Evolutionary conservation across 1,140 invertebrate genomes (phyloP), one percentile per base, ranked within the genome.

Genomic region (Diorhabda elongata): DNA sequence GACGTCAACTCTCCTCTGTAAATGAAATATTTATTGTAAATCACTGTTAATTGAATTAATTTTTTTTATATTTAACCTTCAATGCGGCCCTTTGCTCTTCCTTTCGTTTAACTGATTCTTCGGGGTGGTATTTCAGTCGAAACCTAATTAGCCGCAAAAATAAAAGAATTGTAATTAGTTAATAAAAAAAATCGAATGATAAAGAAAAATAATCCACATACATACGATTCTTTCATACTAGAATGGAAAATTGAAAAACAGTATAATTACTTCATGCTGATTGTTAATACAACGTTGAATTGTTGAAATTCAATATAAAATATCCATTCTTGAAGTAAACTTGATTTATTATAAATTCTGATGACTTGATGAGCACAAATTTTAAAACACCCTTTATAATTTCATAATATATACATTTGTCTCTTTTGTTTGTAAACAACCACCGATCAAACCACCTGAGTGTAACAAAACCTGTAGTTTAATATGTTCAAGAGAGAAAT

Each of bases 41-140:
- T 66, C 9, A 61, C 11, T 61, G 64, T 64, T 58, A 63, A 67
- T 47, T 59, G 61, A 26, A 26, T 26, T 26, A 2, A 26, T 26
- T 26, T 26, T 26, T 26, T 26, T 26, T 26, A 26, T 26, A 26
- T 26, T 61, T 66, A 77, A 95, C 93, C 84, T 97, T 92, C 7
- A 99, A 84, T 64, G 93, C 91, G 65, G 83, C 81, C 8, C 90
- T 83, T 74, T 96, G 92, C 81, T 98, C 96, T 44, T 95, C 91
- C 83, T 94, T 95, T 57, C 93, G 85, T 82, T 94, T 97, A 5
- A 92, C 86, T 64, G 92, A 95, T 77, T 98, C 96, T 83, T 98
- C 96, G 3, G 98, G 98, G 84, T 99, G 97, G 81, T 99, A 99
- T 84, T 99, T 99, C 71, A 94, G 90, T 83, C 97, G 97, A 86